phyloP scores from a whole-genome alignment of 2,888 invertebrate species.

The Pollenia griseotomentosa region DNA sequence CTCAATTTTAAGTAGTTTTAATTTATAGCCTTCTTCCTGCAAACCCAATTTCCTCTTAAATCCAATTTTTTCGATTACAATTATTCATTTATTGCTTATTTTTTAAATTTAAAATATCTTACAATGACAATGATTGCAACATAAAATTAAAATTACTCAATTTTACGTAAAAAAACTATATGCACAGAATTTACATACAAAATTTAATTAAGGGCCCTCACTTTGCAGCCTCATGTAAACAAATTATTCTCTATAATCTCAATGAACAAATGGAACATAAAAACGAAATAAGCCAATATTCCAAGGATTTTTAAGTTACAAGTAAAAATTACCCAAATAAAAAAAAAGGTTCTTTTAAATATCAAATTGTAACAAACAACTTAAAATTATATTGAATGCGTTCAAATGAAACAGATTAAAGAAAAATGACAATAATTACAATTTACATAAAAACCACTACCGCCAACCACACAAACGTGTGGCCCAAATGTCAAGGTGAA shows the following conservation, averaged over 20 bases:
- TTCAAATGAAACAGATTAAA: too few species aligned
- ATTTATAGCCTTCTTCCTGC: too few species aligned
- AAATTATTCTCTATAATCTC: not conserved
- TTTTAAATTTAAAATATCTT: too few species aligned
- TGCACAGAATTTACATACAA: not conserved
- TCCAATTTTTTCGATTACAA: too few species aligned
- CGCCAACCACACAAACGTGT: not conserved
- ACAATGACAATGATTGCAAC: slow-evolving; percentile 11
- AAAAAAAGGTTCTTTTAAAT: too few species aligned
- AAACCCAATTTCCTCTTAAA: too few species aligned
- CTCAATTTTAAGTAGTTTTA: too few species aligned
- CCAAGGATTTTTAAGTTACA: not conserved
- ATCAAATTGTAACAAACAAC: too few species aligned
- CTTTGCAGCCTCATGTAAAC: not conserved
- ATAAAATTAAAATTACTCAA: not conserved
- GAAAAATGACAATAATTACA: slow-evolving; percentile 16
- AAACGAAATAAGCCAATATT: not conserved
- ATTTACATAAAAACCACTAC: slow-evolving; percentile 16
- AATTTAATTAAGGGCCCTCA: slow-evolving; percentile 6
- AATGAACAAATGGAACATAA: not conserved
- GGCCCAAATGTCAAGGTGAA: slow-evolving; percentile 54
- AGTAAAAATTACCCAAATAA: too few species aligned
- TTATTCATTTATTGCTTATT: too few species aligned
- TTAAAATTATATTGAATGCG: too few species aligned
- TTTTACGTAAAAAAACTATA: not conserved